phyloP scores from a whole-genome alignment of 2,113 vertebrate species.

The Protomyctophum bolini region DNA sequence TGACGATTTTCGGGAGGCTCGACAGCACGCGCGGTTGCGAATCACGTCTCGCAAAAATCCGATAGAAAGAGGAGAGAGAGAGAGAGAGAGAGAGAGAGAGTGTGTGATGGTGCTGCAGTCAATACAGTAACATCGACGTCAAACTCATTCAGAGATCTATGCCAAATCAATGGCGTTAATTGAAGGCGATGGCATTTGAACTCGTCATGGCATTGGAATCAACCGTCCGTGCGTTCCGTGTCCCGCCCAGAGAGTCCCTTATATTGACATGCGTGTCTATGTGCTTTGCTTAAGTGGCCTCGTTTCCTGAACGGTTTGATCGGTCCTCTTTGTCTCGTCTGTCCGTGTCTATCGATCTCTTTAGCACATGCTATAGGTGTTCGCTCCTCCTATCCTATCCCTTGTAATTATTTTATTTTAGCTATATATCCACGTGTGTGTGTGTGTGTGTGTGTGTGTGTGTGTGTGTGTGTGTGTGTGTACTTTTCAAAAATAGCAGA shows the following conservation, averaged over 20 bases:
- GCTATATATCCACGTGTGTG: too few relatives aligned
- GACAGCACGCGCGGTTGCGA: constrained; percentile 5
- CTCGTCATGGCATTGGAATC: constrained; percentile 57
- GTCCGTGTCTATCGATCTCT: constrained; percentile 68
- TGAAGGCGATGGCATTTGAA: constrained; percentile 52
- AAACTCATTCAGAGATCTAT: constrained; percentile 34
- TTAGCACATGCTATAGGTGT: constrained; percentile 62
- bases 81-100: too few relatives aligned
- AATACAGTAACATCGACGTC: constrained; percentile 58
- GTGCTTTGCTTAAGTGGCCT: constrained; percentile 57
- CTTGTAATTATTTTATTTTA: too few relatives aligned
- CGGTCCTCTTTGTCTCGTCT: constrained; percentile 67
- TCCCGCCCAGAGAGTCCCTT: constrained; percentile 37
- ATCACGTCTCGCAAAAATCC: constrained; percentile 62
- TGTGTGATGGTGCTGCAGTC: constrained; percentile 24
- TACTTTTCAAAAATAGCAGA: too few relatives aligned
- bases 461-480: too few relatives aligned
- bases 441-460: too few relatives aligned
- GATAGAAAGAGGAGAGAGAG: too few relatives aligned
- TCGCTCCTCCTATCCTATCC: too few relatives aligned
- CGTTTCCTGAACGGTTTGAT: constrained; percentile 61
- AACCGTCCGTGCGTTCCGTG: constrained; percentile 22
- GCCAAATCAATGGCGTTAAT: constrained; percentile 67
- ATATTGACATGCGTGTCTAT: constrained; percentile 59
- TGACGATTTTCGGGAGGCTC: too few relatives aligned